Evolutionary conservation across 1,140 invertebrate genomes (phyloP), one percentile per base, ranked within the genome.

Genomic region (Calliphora vicina): DNA sequence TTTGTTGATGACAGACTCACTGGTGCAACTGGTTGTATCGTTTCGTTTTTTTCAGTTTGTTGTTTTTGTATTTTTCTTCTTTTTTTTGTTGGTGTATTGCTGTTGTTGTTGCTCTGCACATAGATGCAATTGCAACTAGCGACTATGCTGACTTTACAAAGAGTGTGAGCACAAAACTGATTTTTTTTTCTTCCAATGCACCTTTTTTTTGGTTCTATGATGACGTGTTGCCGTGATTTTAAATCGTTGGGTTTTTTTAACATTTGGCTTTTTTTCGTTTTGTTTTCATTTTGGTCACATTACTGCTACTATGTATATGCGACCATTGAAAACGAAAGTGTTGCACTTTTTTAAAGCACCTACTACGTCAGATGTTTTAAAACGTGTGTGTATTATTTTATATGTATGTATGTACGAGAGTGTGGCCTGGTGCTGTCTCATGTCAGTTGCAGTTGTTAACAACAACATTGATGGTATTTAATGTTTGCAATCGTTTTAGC

Each of bases 181-280:
- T 67, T 23, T 67, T 5, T 67, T 23, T 67, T 67, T 67, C 25
- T 8, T 35, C 35, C 35, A 35, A 35, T 35, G 35, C 35, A 35
- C 35, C 35, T 67, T 67, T 23, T 23, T 12, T 67, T 23, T 5
- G 23, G 61, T 25, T 67, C 61, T 67, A 23, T 67, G 61, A 67
- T 67, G 61, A 67, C 61, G 61, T 67, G 61, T 67, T 67, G 61
- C 61, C 23, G 61, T 67, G 61, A 67, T 67, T 67, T 67, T 67
- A 25, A 20, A 67, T 67, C 61, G 20, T 13, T 57, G n/a, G 20
- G n/a, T 67, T 67, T 67, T 67, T 67, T 67, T 25, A 67, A 67
- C 9, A 6, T 6, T 23, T 67, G 6, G n/a, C n/a, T 67, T 23
- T 67, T 20, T 67, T 20, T 67, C 25, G 61, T 23, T n/a, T 57